phyloP scores from a whole-genome alignment of 2,113 vertebrate species.

The Butorides virescens region DNA sequence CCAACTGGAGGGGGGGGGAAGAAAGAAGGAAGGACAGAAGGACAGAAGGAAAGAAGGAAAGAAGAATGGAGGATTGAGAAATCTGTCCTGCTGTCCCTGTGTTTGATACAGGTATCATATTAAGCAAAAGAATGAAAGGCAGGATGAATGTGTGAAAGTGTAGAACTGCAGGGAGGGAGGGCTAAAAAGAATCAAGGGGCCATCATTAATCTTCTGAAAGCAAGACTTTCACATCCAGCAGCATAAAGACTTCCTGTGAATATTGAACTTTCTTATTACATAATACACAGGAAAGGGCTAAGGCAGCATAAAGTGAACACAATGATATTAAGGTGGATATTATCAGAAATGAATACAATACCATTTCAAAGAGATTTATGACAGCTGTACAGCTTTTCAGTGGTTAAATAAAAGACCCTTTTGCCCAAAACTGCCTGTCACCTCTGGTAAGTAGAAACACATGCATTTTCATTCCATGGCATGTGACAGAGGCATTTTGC shows the following conservation, averaged over 20 bases:
- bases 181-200: constrained; percentile 12
- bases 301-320: constrained; percentile 25
- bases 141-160: neutral
- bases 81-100: neutral
- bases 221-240: constrained; percentile 34
- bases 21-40: no score
- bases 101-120: neutral
- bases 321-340: constrained; percentile 54
- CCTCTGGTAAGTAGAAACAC: constrained; percentile 38
- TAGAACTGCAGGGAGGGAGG: neutral
- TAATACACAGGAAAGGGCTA: constrained; percentile 24
- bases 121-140: neutral
- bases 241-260: constrained; percentile 43
- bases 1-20: neutral
- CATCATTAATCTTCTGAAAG: constrained; percentile 58
- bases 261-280: neutral
- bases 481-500: neutral
- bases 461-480: constrained; percentile 20
- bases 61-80: neutral
- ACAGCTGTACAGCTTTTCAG: neutral
- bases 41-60: neutral
- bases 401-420: constrained; percentile 18
- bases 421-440: constrained; percentile 5
- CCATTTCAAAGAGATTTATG: constrained; percentile 60
- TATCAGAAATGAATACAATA: constrained; percentile 69